These are phyloP conservation scores for Tinea semifulvella DNA, from an alignment of 2,888 invertebrate genomes.

Conservation along the genomic window DNA sequence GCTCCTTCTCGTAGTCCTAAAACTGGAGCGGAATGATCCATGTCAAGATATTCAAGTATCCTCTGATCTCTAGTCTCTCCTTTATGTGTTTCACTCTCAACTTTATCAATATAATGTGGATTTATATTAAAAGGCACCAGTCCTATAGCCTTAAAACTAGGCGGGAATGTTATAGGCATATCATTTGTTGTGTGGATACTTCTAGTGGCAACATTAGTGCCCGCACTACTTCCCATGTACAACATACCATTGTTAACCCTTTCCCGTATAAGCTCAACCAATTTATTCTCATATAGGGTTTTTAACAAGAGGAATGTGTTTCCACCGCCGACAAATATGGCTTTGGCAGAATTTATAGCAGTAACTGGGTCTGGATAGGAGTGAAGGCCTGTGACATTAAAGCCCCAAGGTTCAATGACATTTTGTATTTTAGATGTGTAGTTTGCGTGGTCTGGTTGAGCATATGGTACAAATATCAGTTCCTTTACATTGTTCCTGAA, in stretches of 20 bases:
- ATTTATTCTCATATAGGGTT: conserved; percentile 71
- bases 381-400: conserved; percentile 73
- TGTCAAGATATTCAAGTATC: conserved; percentile 72
- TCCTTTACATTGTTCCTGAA: conserved; percentile 71
- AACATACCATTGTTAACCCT: conserved; percentile 70
- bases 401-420: conserved; percentile 72
- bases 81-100: conserved; percentile 71
- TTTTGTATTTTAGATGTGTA: conserved; percentile 70
- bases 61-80: conserved; percentile 83
- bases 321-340: conserved; percentile 82
- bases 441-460: conserved; percentile 70
- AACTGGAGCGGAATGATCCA: conserved; percentile 67
- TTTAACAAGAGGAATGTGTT: conserved; percentile 82
- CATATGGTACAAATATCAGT: conserved; percentile 80
- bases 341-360: conserved; percentile 70
- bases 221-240: conserved; percentile 84
- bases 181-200: conserved; percentile 88
- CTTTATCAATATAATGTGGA: conserved; percentile 80
- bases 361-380: conserved; percentile 58
- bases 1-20: conserved; percentile 79
- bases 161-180: conserved; percentile 86
- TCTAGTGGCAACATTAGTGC: conserved; percentile 82
- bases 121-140: conserved; percentile 87
- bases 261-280: conserved; percentile 70
- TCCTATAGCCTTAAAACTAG: conserved; percentile 74